These are phyloP conservation scores for Tridacna gigas DNA, from an alignment of 2,888 invertebrate species.

Conservation along the genomic window DNA sequence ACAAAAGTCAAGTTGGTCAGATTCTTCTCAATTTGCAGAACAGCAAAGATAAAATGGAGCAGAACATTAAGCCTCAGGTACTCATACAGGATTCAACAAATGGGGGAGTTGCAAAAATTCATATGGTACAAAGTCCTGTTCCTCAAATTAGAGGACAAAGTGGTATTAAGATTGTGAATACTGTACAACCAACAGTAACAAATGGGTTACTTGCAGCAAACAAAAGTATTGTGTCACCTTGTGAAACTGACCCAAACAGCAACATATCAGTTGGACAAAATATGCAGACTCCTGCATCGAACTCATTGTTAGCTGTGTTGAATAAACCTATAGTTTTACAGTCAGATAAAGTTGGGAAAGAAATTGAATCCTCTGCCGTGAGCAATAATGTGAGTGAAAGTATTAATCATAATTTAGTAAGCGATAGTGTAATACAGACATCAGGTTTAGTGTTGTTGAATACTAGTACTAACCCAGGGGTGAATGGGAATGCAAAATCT, in stretches of 20 bases:
- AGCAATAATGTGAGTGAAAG: not conserved
- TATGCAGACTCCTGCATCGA: not conserved
- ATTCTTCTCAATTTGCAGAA: conserved; percentile 1
- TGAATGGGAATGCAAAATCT: not conserved
- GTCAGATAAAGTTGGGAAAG: not conserved
- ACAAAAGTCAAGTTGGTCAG: conserved; percentile 14
- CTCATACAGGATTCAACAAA: conserved; percentile 15
- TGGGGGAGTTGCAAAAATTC: conserved; percentile 3
- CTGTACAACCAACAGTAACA: conserved; percentile 1
- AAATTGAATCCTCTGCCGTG: not conserved
- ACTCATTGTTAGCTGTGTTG: conserved; percentile 1
- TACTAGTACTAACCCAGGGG: not conserved
- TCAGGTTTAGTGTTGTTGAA: not conserved
- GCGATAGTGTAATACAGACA: conserved; percentile 2
- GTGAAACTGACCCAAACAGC: not conserved
- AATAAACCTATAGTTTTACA: conserved; percentile 2
- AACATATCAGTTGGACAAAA: not conserved
- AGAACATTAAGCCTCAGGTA: conserved; percentile 15
- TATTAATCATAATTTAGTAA: not conserved
- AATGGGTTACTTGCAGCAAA: conserved; percentile 25
- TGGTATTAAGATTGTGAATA: not conserved
- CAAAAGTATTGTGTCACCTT: not conserved
- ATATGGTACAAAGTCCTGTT: not conserved
- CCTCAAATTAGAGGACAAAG: not conserved
- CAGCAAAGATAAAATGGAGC: not conserved